Percentiles rank a stretch among this genome's conserved stretches.
These are phyloP conservation scores for Leptopilina myrica DNA, from an alignment of 2,888 invertebrate genomes.

Conservation along the genomic window DNA sequence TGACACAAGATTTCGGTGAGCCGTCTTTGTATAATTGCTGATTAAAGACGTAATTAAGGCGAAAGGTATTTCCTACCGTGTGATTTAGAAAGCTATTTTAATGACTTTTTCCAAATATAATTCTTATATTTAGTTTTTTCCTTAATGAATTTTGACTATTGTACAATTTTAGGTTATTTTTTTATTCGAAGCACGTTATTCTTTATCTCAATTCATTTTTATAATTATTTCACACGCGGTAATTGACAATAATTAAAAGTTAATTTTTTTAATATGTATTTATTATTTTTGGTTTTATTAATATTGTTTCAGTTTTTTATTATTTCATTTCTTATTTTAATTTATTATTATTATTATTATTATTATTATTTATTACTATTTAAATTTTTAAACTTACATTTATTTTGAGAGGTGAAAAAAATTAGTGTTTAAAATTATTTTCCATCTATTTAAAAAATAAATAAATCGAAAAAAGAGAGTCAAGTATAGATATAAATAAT, in stretches of 20 bases:
- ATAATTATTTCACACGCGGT: not conserved
- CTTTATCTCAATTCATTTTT: not conserved
- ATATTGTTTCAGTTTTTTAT: no score
- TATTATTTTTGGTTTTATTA: no score
- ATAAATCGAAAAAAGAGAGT: conserved; percentile 1
- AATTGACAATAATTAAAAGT: no score
- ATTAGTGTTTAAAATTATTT: not conserved
- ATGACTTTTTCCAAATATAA: not conserved
- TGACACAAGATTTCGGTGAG: not conserved
- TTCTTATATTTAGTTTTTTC: not conserved
- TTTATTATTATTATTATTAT: no score
- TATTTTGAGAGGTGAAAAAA: not conserved
- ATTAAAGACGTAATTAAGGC: conserved; percentile 13
- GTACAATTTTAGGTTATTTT: not conserved
- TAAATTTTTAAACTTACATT: no score
- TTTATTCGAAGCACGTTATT: not conserved
- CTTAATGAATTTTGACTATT: not conserved
- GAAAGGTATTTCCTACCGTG: conserved; percentile 6
- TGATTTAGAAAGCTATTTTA: conserved; percentile 14
- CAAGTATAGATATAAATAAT: not conserved
- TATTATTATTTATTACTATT: no score
- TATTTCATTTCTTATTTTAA: no score
- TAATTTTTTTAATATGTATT: no score
- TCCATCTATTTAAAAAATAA: not conserved
- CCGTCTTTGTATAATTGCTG: not conserved